Evolutionary conservation across 2,113 vertebrate species (phyloP).

Genomic region (Anhinga rufa): DNA sequence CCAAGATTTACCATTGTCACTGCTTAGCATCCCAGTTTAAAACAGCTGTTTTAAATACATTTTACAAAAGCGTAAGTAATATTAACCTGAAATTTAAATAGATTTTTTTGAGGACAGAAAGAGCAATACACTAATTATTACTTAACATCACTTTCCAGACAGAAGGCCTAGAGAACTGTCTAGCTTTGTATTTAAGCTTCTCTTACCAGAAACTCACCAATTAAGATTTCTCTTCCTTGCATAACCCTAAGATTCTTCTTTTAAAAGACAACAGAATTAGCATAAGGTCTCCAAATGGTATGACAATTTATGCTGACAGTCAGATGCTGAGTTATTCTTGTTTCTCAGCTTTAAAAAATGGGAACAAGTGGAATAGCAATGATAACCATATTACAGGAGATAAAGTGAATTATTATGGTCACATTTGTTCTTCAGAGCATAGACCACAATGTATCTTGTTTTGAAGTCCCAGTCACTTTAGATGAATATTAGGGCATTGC

Average conservation of each 20-base stretch:
- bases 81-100: background rate
- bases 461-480: background rate
- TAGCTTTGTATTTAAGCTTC: background rate
- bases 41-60: background rate
- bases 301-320: background rate
- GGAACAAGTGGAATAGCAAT: background rate
- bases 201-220: background rate
- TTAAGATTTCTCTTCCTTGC: background rate
- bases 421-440: background rate
- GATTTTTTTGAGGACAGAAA: background rate
- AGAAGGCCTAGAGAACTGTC: background rate
- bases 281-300: background rate
- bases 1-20: background rate
- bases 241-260: background rate
- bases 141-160: background rate
- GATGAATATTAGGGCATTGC: background rate
- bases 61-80: background rate
- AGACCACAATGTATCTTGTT: background rate
- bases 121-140: background rate
- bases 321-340: background rate
- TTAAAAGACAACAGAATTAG: background rate
- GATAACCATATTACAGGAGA: background rate
- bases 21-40: background rate
- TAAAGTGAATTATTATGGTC: background rate
- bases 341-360: background rate